Conservation (phyloP, 2,113 vertebrate genomes). For the Vimba vimba region DNA sequence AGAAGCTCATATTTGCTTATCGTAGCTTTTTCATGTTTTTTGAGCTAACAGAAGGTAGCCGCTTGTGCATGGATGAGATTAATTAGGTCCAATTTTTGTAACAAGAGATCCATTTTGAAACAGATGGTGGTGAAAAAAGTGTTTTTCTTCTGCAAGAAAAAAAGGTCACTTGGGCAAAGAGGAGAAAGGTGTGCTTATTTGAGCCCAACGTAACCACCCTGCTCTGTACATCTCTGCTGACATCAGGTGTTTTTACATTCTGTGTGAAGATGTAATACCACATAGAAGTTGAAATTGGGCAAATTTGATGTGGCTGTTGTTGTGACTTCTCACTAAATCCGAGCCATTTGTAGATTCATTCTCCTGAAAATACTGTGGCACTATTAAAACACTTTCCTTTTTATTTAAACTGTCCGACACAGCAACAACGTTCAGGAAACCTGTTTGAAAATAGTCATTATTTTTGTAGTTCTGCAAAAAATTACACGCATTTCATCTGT, state of each 20-base stretch:
- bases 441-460: not conserved
- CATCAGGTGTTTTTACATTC: not conserved
- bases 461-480: not conserved
- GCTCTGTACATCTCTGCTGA: not conserved
- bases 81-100: conserved; percentile 13
- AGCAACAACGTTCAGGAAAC: not conserved
- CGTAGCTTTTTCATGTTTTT: not conserved
- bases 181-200: not conserved
- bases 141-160: not conserved
- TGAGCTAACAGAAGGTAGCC: conserved; percentile 3
- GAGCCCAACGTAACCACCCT: not conserved
- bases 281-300: not conserved
- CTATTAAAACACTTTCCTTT: no score
- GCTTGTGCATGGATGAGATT: conserved; percentile 3
- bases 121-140: conserved; percentile 3
- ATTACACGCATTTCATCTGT: not conserved
- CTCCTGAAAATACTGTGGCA: no score
- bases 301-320: not conserved
- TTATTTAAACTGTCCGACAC: not conserved
- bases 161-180: not conserved
- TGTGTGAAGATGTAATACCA: not conserved
- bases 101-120: conserved; percentile 1
- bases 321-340: not conserved
- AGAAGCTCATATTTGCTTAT: not conserved
- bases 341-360: not conserved